A percentile compares a stretch with the other conserved stretches of the same genome.
Conservation (phyloP, 2,113 vertebrate genomes). For the Aramus guarauna region DNA sequence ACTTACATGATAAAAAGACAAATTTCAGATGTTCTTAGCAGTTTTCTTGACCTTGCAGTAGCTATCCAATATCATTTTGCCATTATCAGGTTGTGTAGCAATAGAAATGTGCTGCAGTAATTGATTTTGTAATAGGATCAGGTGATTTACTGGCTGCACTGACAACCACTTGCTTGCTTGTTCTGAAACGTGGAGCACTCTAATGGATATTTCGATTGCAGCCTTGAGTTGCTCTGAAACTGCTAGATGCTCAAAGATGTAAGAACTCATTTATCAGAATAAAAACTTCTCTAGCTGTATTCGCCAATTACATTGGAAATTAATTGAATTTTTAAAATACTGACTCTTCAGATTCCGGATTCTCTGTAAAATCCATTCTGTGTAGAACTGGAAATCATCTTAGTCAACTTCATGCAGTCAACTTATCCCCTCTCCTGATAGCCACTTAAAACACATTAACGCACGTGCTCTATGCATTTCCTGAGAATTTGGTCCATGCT, state of each 20-base stretch:
- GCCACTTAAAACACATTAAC: not conserved
- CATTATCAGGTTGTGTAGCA: conserved; percentile 79
- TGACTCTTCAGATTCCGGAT: not conserved
- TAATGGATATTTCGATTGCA: conserved; percentile 84
- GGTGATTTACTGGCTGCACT: conserved; percentile 89
- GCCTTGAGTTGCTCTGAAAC: conserved; percentile 71
- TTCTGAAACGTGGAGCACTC: conserved; percentile 78
- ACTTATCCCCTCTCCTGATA: not conserved
- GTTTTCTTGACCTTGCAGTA: conserved; percentile 80
- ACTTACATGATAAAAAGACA: conserved; percentile 61
- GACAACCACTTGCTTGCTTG: conserved; percentile 86
- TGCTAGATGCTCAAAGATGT: conserved; percentile 63
- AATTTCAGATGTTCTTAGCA: conserved; percentile 67
- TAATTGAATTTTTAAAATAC: not conserved
- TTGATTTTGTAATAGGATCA: conserved; percentile 97
- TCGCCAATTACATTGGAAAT: not conserved
- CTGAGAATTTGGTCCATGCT: not conserved
- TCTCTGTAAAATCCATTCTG: not conserved
- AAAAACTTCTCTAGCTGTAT: not conserved
- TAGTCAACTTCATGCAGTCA: not conserved
- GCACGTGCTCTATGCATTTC: not conserved
- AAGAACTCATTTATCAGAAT: conserved; percentile 34
- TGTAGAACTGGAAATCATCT: not conserved
- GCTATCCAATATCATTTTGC: conserved; percentile 81
- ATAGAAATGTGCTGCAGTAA: conserved; percentile 84